A percentile compares a stretch with the other conserved stretches of the same genome.
These are phyloP conservation scores for Calephelis virginiensis DNA, from an alignment of 1,140 invertebrate species.

Conservation along the genomic window DNA sequence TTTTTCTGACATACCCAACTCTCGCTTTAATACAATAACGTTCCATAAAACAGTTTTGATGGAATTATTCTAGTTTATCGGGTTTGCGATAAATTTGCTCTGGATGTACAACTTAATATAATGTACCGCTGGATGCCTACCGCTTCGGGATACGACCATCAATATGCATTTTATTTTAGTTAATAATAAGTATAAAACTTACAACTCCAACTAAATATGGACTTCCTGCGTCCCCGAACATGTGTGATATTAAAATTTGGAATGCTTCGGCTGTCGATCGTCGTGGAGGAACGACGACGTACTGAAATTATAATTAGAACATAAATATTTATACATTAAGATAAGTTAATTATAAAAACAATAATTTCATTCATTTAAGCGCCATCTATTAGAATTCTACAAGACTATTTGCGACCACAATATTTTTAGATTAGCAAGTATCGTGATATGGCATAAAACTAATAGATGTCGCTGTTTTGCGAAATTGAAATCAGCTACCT, in stretches of 20 bases:
- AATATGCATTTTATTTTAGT: too few relatives aligned
- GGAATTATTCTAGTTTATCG: too few relatives aligned
- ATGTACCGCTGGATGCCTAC: too few relatives aligned
- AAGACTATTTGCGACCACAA: not conserved
- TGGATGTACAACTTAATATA: too few relatives aligned
- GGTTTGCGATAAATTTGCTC: too few relatives aligned
- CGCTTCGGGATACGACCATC: too few relatives aligned
- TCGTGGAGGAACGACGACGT: slow-evolving; percentile 93
- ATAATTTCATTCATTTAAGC: slow-evolving; percentile 28
- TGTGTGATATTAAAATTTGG: slow-evolving; percentile 95
- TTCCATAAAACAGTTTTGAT: too few relatives aligned
- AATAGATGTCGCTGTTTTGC: slow-evolving; percentile 68
- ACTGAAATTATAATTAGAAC: slow-evolving; percentile 78
- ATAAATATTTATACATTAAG: too few relatives aligned
- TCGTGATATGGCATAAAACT: slow-evolving; percentile 22
- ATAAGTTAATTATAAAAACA: not conserved
- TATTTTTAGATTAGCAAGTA: not conserved
- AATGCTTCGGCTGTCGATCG: slow-evolving; percentile 96
- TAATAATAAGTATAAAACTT: slow-evolving; percentile 55
- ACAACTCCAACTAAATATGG: slow-evolving; percentile 95
- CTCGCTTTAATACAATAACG: too few relatives aligned
- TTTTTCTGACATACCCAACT: too few relatives aligned
- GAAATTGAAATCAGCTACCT: slow-evolving; percentile 63
- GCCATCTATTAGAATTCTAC: slow-evolving; percentile 52
- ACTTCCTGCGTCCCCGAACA: slow-evolving; percentile 95